A percentile compares a stretch with the other conserved stretches of the same genome.
Conservation (phyloP, 2,113 vertebrate species). For the Solea senegalensis region DNA sequence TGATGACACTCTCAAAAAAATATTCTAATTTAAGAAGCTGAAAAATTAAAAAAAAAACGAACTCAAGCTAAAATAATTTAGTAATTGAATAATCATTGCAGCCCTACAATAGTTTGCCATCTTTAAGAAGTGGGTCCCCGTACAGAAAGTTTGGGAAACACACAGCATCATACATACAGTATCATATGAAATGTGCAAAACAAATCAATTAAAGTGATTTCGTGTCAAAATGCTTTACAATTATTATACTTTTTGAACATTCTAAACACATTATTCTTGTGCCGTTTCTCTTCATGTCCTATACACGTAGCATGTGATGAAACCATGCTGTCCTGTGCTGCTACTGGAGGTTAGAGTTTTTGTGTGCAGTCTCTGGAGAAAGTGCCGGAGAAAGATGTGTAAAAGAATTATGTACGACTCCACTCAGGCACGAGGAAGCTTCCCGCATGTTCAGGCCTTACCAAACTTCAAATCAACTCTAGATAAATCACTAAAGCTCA, state of each 20-base stretch:
- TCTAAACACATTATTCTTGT: background rate
- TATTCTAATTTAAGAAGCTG: no score
- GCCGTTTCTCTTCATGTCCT: background rate
- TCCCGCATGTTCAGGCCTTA: slow-evolving; percentile 31
- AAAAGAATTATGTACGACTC: slow-evolving; percentile 28
- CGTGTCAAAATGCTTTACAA: slow-evolving; percentile 5
- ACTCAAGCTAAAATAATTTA: no score
- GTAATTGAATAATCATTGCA: no score
- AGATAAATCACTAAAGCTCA: slow-evolving; percentile 24
- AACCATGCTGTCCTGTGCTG: slow-evolving; percentile 32
- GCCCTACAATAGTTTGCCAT: no score
- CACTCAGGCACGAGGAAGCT: slow-evolving; percentile 21
- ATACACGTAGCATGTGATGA: slow-evolving; percentile 6
- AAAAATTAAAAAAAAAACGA: no score
- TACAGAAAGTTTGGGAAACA: no score
- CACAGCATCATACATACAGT: slow-evolving; percentile 36
- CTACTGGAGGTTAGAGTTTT: slow-evolving; percentile 29
- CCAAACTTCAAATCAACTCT: slow-evolving; percentile 1
- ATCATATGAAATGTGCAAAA: slow-evolving; percentile 47
- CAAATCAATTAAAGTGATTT: slow-evolving; percentile 40
- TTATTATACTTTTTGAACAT: background rate
- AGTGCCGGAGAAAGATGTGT: slow-evolving; percentile 51
- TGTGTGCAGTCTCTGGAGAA: slow-evolving; percentile 41
- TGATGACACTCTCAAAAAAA: no score
- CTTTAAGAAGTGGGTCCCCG: no score